Evolutionary conservation across 2,797 vertebrate species (phyloP), one percentile per base, ranked within the genome.

Genomic region (Chelon labrosus): DNA sequence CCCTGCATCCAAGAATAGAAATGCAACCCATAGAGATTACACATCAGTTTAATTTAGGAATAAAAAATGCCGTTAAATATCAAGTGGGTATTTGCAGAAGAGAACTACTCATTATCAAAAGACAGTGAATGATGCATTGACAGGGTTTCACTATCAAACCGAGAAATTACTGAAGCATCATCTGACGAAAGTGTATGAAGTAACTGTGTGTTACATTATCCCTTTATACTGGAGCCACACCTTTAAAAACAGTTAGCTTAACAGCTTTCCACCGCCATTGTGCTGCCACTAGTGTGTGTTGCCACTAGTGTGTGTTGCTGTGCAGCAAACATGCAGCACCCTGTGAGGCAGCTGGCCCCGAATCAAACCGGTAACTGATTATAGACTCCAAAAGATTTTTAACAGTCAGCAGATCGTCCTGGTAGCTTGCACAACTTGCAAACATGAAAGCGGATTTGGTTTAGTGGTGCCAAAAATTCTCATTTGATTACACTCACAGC

Each of bases 361-460:
- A 75, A 51, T 74, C 72, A 71, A 86, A 56, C 47, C 10, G 0
- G 61, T 64, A 83, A 50, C 20, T 70, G 75, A 83, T 86, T 83
- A 62, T 38, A 35, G 46, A 35, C 57, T 31, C 60, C 46, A 54
- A 65, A 41, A 1, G 25, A 73, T 83, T 79, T 73, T 63, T 70
- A 70, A 37, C 51, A 75, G 47, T 87, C 78, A 87, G 75, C 70
- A 82, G 62, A 84, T 75, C 1, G 3, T 70, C 44, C 8, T 60
- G 71, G 51, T 64, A 22, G 46, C 10, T 61, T 66, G 70, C 38
- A 51, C 55, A 74, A 63, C 35, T 50, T 7, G 31, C 25, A n/a
- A n/a, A 65, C 56, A 64, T n/a, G 51, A 73, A 51, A 58, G 51
- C 41, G 13, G 44, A 51, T 67, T 73, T 59, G 39, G 27, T 67